Percentiles rank a stretch among this genome's conserved stretches.
These are phyloP conservation scores for Apus apus DNA, from an alignment of 2,113 vertebrate species.

Conservation along the genomic window DNA sequence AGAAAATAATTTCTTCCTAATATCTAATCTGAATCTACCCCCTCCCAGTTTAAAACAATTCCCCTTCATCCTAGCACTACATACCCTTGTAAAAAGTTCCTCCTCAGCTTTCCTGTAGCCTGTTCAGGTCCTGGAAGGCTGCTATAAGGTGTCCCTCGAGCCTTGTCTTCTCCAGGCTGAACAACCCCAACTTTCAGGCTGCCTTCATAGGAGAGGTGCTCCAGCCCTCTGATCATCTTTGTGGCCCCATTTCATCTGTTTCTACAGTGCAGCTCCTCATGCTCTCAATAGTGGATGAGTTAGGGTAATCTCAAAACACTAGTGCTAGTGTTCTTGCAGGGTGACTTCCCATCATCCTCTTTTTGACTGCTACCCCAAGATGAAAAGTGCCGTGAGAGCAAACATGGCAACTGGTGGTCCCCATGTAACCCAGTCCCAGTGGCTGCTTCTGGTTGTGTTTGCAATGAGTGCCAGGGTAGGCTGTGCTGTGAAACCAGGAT, in stretches of 20 bases:
- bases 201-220: no score
- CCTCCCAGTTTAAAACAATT: no score
- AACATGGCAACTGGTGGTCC: not conserved
- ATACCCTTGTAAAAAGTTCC: no score
- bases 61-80: no score
- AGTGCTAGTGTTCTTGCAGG: not conserved
- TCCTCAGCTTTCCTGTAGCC: no score
- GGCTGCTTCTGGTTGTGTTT: not conserved
- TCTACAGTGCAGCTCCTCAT: not conserved
- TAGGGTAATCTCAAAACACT: not conserved
- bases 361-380: not conserved
- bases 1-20: no score
- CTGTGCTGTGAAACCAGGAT: not conserved
- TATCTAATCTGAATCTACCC: no score
- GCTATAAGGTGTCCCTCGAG: no score
- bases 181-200: no score
- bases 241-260: not conserved
- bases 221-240: no score
- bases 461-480: fast-evolving
- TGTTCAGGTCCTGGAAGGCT: no score
- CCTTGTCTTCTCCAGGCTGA: no score
- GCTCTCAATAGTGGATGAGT: not conserved
- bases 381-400: not conserved
- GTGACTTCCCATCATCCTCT: not conserved
- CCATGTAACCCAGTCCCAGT: not conserved